Evolutionary conservation across 64 coral and sea anemone species (phyloP), one percentile per base, ranked within the genome.

Genomic region (Pocillopora verrucosa): DNA sequence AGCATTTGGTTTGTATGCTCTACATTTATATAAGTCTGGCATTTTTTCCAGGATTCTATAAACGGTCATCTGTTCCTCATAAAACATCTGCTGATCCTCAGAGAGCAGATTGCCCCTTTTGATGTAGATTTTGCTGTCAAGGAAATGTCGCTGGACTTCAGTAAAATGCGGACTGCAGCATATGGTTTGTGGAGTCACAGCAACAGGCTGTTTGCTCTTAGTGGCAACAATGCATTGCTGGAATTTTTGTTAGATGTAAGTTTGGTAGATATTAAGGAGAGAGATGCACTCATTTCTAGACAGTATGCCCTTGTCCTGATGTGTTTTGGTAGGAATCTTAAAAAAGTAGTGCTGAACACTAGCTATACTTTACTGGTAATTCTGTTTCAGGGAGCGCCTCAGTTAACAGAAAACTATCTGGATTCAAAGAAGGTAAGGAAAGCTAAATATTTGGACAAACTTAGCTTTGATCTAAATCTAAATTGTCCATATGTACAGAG

Each of bases 71-170:
- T 99, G 65, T 99, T 99, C 80, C 73, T 99, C 5, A 99, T 99
- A 65, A 99, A 99, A 64, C 97, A 99, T 76, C 61, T 99, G 3
- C 74, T 99, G 82, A 99, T 99, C 51, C 89, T 99, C 24, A 85
- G 97, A 74, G 97, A 99, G 79, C 97, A 99, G 84, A 99, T 99
- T 38, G 97, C 97, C 24, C 93, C 97, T 34, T 99, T 99, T 93
- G 94, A 99, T 58, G 97, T 99, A 68, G 97, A 99, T 86, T 99
- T 99, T 62, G 93, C 94, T 10, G 93, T 99, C 25, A 95, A 95
- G 36, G 97, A 99, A 80, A 87, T 99, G 77, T 99, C 97, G 5
- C 86, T 99, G 16, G 97, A 99, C 74, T 99, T 99, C 79, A 99
- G 97, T 72, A 99, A 99, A 34, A 99, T 99, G 89, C 93, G 63